Percentiles rank a stretch among this genome's conserved stretches.
These are phyloP conservation scores for Microcebus ravelobensis DNA, from an alignment of 2,113 vertebrate species.

Conservation along the genomic window DNA sequence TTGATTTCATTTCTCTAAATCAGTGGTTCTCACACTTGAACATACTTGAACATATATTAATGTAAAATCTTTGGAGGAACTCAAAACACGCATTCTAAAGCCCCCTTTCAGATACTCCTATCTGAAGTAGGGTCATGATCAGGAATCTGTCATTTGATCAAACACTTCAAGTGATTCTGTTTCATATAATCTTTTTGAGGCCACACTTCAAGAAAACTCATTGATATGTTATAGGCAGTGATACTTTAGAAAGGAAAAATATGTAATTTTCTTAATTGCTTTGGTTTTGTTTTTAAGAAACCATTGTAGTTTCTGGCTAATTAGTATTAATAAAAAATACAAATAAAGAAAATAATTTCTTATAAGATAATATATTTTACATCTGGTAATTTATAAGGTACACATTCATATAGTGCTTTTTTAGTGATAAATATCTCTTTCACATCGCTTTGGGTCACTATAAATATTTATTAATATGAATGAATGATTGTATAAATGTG, in stretches of 20 bases:
- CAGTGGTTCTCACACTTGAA: neutral
- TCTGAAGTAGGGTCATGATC: neutral
- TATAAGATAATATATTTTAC: neutral
- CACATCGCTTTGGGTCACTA: conserved; percentile 4
- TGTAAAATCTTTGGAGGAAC: neutral
- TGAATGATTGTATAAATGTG: conserved; percentile 48
- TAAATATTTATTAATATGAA: conserved; percentile 56
- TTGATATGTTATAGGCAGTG: neutral
- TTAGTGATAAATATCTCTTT: conserved; percentile 36
- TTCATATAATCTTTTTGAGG: neutral
- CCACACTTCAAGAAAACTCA: neutral
- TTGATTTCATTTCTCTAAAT: neutral
- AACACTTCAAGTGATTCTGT: neutral
- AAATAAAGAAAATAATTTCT: neutral
- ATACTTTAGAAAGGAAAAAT: neutral
- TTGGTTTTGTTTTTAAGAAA: neutral
- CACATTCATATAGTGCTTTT: conserved; percentile 2
- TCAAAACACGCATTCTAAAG: neutral
- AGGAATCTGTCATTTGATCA: neutral
- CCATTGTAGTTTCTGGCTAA: neutral
- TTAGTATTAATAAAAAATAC: neutral
- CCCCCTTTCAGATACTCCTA: neutral
- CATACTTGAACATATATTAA: neutral
- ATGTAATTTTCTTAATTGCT: neutral
- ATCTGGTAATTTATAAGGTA: neutral